Percentiles rank a stretch among this genome's conserved stretches.
Conservation (phyloP, 2,113 vertebrate genomes). For the Seriola dumerili region DNA sequence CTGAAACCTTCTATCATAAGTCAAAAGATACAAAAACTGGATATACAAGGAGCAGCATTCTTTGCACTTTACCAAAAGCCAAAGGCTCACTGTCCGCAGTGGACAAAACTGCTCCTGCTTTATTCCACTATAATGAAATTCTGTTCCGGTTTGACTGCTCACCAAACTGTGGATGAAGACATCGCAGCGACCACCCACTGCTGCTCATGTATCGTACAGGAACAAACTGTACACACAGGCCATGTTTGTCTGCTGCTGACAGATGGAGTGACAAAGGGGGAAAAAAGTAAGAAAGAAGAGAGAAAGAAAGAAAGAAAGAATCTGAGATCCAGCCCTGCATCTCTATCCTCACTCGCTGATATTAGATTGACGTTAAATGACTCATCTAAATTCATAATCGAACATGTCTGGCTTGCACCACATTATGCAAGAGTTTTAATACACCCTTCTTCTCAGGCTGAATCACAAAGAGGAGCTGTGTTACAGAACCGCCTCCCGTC, state of each 20-base stretch:
- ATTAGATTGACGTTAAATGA: constrained; percentile 38
- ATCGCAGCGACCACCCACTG: constrained; percentile 49
- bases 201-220: constrained; percentile 40
- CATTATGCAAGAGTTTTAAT: constrained; percentile 10
- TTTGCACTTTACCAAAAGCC: constrained; percentile 30
- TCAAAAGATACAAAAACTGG: constrained; percentile 1
- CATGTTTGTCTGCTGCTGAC: constrained; percentile 53
- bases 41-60: constrained; percentile 5
- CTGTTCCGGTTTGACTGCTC: constrained; percentile 52
- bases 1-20: background rate
- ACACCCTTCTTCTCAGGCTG: constrained; percentile 1
- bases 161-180: constrained; percentile 52
- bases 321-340: background rate
- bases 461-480: constrained; percentile 1
- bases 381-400: constrained; percentile 37
- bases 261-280: constrained; percentile 21
- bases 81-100: constrained; percentile 18
- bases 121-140: constrained; percentile 55
- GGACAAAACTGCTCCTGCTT: constrained; percentile 29
- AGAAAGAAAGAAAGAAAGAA: background rate
- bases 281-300: constrained; percentile 1
- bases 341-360: constrained; percentile 12
- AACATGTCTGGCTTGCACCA: constrained; percentile 34
- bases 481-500: background rate
- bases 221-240: constrained; percentile 13